A percentile compares a stretch with the other conserved stretches of the same genome.
Evolutionary conservation across 2,888 invertebrate species (phyloP).

Genomic region (Microctonus hyperodae): DNA sequence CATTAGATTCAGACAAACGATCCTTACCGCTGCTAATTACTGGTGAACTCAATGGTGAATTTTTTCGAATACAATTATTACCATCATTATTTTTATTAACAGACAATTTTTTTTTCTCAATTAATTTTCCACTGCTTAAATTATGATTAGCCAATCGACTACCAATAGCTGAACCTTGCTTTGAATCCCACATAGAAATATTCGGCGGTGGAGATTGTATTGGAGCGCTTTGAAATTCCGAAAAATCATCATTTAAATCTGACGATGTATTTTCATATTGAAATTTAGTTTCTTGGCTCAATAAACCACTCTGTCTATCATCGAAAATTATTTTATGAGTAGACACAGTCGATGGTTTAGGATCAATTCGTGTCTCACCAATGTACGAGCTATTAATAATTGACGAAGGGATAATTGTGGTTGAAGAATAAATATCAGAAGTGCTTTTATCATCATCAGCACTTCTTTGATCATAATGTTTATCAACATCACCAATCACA

Average conservation of each 20-base stretch:
- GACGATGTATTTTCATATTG: constrained; percentile 34
- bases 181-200: constrained; percentile 54
- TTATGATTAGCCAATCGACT: constrained; percentile 64
- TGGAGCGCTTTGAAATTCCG: constrained; percentile 64
- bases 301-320: not conserved
- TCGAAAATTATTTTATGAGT: not conserved
- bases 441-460: not conserved
- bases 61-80: constrained; percentile 13
- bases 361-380: constrained; percentile 33
- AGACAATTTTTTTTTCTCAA: constrained; percentile 19
- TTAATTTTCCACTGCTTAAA: constrained; percentile 49
- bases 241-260: constrained; percentile 62
- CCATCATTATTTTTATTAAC: constrained; percentile 21
- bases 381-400: constrained; percentile 33
- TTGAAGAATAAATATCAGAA: not conserved
- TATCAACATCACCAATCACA: not conserved
- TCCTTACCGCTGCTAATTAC: constrained; percentile 24
- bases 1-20: constrained; percentile 37
- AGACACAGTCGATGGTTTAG: constrained; percentile 5
- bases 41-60: not conserved
- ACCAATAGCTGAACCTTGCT: constrained; percentile 61
- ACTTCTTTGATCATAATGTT: not conserved
- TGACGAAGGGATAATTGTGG: constrained; percentile 31
- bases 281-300: constrained; percentile 31
- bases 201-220: constrained; percentile 38